These are phyloP conservation scores for Botia kubotai DNA, from an alignment of 2,797 vertebrate species.

Conservation along the genomic window DNA sequence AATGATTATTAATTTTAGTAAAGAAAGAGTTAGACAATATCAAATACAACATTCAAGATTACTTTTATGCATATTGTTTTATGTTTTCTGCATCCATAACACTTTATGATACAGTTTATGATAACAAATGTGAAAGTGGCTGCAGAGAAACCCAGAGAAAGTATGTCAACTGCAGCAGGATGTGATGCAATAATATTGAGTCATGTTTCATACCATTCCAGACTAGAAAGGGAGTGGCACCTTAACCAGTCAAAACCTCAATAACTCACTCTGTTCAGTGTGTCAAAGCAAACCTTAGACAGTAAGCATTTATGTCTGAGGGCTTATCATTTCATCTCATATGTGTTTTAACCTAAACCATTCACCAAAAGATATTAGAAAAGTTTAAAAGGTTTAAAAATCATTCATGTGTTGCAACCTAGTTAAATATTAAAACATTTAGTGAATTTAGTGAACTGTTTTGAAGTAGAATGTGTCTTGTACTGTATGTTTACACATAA, in stretches of 20 bases:
- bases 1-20: too few relatives aligned
- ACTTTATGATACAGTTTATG: neutral
- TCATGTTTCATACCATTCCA: constrained; percentile 19
- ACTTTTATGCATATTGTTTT: neutral
- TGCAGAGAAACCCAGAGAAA: neutral
- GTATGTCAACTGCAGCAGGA: neutral
- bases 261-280: neutral
- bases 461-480: too few relatives aligned
- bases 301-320: neutral
- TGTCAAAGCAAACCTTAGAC: neutral
- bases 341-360: too few relatives aligned
- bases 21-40: too few relatives aligned
- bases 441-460: too few relatives aligned
- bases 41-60: too few relatives aligned
- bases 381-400: too few relatives aligned
- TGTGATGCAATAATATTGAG: constrained; percentile 15
- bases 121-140: constrained; percentile 15
- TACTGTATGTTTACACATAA: too few relatives aligned
- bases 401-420: too few relatives aligned
- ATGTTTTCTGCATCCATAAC: neutral
- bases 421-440: too few relatives aligned
- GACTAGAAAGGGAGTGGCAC: constrained; percentile 16
- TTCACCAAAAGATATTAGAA: too few relatives aligned
- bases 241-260: neutral
- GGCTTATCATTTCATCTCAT: neutral